Conservation (phyloP, 2,113 vertebrate species). For the Poecile atricapillus region DNA sequence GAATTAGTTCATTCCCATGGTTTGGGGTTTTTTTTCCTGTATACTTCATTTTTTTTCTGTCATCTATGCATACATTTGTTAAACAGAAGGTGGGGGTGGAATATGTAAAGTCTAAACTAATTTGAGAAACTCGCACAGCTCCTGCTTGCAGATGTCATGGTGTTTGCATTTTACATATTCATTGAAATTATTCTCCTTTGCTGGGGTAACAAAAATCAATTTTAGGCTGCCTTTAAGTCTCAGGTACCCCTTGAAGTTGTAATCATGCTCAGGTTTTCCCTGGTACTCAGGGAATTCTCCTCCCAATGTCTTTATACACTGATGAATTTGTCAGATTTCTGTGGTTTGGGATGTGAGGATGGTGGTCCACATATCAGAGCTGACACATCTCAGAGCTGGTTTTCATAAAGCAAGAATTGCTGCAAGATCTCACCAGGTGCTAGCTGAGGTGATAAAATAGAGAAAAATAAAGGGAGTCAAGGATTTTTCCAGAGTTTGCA, state of each 20-base stretch:
- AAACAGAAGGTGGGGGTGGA: constrained; percentile 44
- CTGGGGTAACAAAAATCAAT: constrained; percentile 1
- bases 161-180: constrained; percentile 54
- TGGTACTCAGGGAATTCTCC: not conserved
- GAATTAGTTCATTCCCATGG: constrained; percentile 40
- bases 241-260: not conserved
- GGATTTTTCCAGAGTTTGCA: not conserved
- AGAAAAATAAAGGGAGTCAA: not conserved
- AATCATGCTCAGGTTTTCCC: not conserved
- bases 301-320: not conserved
- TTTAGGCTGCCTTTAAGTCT: not conserved
- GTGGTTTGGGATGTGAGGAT: not conserved
- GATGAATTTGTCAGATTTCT: not conserved
- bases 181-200: constrained; percentile 24
- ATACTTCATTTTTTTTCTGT: not conserved
- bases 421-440: not conserved
- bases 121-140: constrained; percentile 31
- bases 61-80: constrained; percentile 46
- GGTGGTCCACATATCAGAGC: not conserved
- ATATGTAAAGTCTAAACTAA: constrained; percentile 59
- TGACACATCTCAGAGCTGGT: not conserved
- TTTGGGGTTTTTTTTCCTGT: not conserved
- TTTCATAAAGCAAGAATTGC: not conserved
- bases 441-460: not conserved
- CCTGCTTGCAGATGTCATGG: constrained; percentile 53